phyloP scores from a whole-genome alignment of 2,888 invertebrate species.

The Mylabris sibirica region DNA sequence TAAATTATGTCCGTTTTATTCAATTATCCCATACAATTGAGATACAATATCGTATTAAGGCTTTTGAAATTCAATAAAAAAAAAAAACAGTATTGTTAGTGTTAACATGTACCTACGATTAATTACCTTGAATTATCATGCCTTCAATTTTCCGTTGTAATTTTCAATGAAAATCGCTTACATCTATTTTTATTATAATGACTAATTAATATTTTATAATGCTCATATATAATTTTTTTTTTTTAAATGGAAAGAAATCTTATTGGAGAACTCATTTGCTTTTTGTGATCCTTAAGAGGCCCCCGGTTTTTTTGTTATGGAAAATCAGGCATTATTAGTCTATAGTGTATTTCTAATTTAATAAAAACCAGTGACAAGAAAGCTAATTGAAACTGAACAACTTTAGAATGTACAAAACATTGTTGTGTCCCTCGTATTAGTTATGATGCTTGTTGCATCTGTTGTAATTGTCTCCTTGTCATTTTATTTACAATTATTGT shows the following conservation, averaged over 20 bases:
- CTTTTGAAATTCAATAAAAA: not conserved
- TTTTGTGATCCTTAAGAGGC: not conserved
- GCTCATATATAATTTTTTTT: not conserved
- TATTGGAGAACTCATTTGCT: not conserved
- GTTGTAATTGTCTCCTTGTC: constrained; percentile 29
- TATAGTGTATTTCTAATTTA: constrained; percentile 22
- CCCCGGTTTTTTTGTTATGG: constrained; percentile 4
- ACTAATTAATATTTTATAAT: not conserved
- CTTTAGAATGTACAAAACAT: constrained; percentile 27
- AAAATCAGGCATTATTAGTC: constrained; percentile 17
- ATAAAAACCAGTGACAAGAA: constrained; percentile 29
- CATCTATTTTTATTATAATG: too few relatives aligned
- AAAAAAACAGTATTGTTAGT: not conserved
- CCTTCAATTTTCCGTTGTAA: too few relatives aligned
- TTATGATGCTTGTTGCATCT: constrained; percentile 37
- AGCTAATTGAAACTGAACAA: constrained; percentile 40
- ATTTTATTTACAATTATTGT: constrained; percentile 27
- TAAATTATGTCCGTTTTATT: constrained; percentile 28
- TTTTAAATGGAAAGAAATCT: not conserved
- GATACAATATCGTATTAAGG: constrained; percentile 30
- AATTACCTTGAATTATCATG: not conserved
- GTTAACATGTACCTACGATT: constrained; percentile 1
- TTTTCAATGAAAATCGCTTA: too few relatives aligned
- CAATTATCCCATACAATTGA: constrained; percentile 29
- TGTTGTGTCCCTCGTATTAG: constrained; percentile 41